Base-by-base conservation (phyloP, 1,140 invertebrate genomes). In the Odontomachus brunneus region DNA sequence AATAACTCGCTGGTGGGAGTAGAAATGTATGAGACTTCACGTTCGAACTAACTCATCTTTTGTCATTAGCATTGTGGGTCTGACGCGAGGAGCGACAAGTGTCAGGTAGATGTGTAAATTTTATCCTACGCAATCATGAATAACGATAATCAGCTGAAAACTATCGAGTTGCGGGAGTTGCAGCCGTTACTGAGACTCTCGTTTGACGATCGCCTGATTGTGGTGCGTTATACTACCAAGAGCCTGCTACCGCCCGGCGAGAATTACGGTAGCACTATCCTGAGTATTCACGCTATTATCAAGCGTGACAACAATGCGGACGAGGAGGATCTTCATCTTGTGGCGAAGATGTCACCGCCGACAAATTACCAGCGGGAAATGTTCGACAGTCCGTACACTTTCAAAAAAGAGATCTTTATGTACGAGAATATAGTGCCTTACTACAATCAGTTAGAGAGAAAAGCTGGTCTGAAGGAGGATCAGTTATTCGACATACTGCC, bases 261-360 rank as follows among this genome's bases (percentile, higher is more conserved):
- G 84, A 96, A 96, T 91, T 96, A 96, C 84, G 95, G 95, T 5
- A 96, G 95, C 90, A 86, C 94, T 0, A 95, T 96, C 82, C 84
- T 95, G 1, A 91, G 91, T 7, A 91, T 96, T 0, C 73, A 91
- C 11, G 91, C 92, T 0, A 59, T 84, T 5, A 78, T 94, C 1
- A 90, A 72, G 7, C 81, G 84, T 0, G n/a, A 76, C 1, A 75
- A 85, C 14, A 22, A 86, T 0, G 80, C 51, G 14, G n/a, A 87
- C 17, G 59, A 87, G 12, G 87, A 93, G 49, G 66, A 90, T 14
- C 65, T 94, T 55, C 53, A 92, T 48, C 66, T 94, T 0, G 92
- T 95, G 5, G 94, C 92, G 2, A 95, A 95, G 81, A 92, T 92
- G 83, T 87, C 89, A n/a, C 94, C 94, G 0, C 88, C 87, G 2